Evolutionary conservation across 2,888 invertebrate species (phyloP), one percentile per base, ranked within the genome.

Genomic region (Hirtodrosophila cameraria): DNA sequence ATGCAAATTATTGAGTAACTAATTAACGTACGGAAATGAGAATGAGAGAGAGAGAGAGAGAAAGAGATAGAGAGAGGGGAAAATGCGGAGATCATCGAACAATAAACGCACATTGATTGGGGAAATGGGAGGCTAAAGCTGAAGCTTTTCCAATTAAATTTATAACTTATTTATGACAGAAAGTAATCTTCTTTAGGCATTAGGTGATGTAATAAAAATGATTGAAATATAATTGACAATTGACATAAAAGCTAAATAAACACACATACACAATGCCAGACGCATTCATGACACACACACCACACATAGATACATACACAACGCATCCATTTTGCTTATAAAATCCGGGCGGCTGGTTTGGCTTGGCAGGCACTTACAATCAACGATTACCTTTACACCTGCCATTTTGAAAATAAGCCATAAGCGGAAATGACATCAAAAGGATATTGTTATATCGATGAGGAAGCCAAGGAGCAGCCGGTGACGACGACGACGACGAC

Each of bases 161-260:
- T 70, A 74, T 76, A 78, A 71, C 77, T 78, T 82, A 79, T 79
- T 76, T 70, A 79, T 70, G 70, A 65, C 60, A 43, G 65, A 68
- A 68, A 60, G 78, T 84, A 84, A 84, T 84, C 83, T 82, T 72
- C 83, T 85, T 84, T 84, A 58, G 68, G 82, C 75, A 82, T 84
- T 83, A 81, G 83, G 48, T 58, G 75, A 68, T 72, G 83, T 83
- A 85, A 83, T 84, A 84, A 85, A 84, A 85, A 79, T 84, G 84
- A 84, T 84, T 84, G 84, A 84, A 85, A 84, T 85, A 84, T 84
- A 84, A 84, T 84, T 85, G 84, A 83, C 79, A 84, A 85, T 83
- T 79, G 84, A 75, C 80, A 84, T 77, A 84, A 82, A 80, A 83
- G 74, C 72, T 68, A 71, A 77, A 65, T 63, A 80, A 70, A 70